These are phyloP conservation scores for Polylopha cassiicola DNA, from an alignment of 2,888 invertebrate species.

Conservation along the genomic window DNA sequence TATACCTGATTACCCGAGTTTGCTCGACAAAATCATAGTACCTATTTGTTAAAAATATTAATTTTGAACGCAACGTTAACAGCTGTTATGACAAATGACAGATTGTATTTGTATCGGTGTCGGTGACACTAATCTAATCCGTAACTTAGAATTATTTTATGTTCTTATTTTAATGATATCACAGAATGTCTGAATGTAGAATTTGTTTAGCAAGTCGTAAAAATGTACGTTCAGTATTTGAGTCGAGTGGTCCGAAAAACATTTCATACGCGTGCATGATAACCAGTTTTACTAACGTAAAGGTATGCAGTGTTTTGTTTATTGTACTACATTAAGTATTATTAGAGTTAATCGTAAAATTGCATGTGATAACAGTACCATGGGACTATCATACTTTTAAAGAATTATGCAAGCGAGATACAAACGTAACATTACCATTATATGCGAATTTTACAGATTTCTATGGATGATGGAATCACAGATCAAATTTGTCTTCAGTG, in stretches of 20 bases:
- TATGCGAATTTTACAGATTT: constrained; percentile 32
- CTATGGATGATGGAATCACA: constrained; percentile 28
- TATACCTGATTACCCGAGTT: no score
- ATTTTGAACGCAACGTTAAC: no score
- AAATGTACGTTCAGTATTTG: constrained; percentile 36
- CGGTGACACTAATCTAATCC: not conserved
- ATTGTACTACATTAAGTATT: no score
- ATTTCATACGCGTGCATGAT: constrained; percentile 42
- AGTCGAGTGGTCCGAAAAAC: constrained; percentile 26
- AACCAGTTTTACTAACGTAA: constrained; percentile 38
- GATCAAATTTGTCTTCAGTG: constrained; percentile 52
- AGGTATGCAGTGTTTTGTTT: no score
- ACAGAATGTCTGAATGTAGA: constrained; percentile 43
- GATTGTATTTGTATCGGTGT: no score
- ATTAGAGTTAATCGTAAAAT: no score
- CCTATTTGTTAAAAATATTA: no score
- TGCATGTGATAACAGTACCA: no score
- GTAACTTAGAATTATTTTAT: not conserved
- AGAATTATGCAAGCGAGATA: constrained; percentile 1
- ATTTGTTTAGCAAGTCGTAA: constrained; percentile 42
- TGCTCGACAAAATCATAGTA: no score
- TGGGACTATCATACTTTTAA: no score
- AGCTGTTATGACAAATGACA: no score
- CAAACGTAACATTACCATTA: not conserved
- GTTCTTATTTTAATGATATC: not conserved